Evolutionary conservation across 2,888 invertebrate species (phyloP).

Genomic region (Mechanitis mazaeus): DNA sequence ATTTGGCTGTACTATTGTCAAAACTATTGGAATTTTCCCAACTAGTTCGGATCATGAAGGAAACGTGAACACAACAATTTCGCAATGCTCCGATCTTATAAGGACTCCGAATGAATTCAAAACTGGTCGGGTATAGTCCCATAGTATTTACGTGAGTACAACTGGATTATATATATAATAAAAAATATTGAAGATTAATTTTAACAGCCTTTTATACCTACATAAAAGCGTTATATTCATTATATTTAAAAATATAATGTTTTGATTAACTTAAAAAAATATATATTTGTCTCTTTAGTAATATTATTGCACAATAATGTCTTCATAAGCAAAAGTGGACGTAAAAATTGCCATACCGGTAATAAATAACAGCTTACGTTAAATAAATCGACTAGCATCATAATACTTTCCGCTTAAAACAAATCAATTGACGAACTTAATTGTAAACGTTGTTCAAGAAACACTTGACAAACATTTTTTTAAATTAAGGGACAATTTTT

Average conservation of each 20-base stretch:
- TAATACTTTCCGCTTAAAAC: slow-evolving; percentile 59
- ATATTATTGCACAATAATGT: slow-evolving; percentile 53
- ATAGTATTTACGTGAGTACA: no score
- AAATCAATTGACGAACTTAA: slow-evolving; percentile 42
- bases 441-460: slow-evolving; percentile 58
- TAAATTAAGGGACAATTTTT: not conserved
- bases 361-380: slow-evolving; percentile 26
- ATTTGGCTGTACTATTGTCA: no score
- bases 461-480: slow-evolving; percentile 22
- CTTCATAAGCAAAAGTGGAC: slow-evolving; percentile 63
- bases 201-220: slow-evolving; percentile 1
- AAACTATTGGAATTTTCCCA: no score
- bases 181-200: not conserved
- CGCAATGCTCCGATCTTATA: no score
- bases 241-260: not conserved
- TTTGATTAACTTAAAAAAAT: slow-evolving; percentile 13
- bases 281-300: slow-evolving; percentile 32
- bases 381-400: slow-evolving; percentile 68
- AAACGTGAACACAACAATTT: no score
- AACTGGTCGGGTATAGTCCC: no score
- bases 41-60: no score
- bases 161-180: no score
- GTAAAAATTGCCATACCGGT: slow-evolving; percentile 34
- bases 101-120: no score
- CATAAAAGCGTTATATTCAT: not conserved